Evolutionary conservation across 2,113 vertebrate species (phyloP).

Genomic region (Ammodytes dubius): DNA sequence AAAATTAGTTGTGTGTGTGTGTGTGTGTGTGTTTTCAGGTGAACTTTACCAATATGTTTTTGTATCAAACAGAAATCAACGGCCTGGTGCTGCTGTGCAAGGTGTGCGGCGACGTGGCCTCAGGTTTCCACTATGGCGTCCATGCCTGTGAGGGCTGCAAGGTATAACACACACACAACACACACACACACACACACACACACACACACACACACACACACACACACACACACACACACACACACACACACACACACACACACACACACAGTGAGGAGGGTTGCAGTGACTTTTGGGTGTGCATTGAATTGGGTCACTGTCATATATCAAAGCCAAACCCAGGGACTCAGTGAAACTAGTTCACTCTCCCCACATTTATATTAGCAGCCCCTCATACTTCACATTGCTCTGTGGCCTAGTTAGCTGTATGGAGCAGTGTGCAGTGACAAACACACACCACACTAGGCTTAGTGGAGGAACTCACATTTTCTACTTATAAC

Average conservation of each 20-base stretch:
- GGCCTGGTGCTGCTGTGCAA: conserved; percentile 98
- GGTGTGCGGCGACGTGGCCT: conserved; percentile 97
- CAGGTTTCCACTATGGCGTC: conserved; percentile 98
- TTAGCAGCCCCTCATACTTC: conserved; percentile 31
- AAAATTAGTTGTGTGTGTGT: neutral
- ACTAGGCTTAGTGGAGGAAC: neutral
- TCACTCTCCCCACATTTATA: conserved; percentile 49
- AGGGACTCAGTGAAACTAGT: conserved; percentile 56
- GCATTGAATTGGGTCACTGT: conserved; percentile 61
- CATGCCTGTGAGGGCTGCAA: conserved; percentile 98
- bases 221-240: neutral
- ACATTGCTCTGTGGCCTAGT: conserved; percentile 61
- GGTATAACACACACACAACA: conserved; percentile 82
- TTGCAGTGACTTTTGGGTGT: conserved; percentile 10
- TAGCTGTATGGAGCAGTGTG: conserved; percentile 31
- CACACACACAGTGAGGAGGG: neutral
- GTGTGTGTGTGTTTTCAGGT: neutral
- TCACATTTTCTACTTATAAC: neutral
- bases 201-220: neutral
- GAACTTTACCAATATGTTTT: conserved; percentile 1
- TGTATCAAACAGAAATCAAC: conserved; percentile 89
- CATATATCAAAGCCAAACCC: conserved; percentile 20
- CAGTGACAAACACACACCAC: neutral
- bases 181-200: neutral
- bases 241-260: neutral